Evolutionary conservation across 2,797 vertebrate species (phyloP), one percentile per base, ranked within the genome.

Genomic region (Pseudochirops cupreus): DNA sequence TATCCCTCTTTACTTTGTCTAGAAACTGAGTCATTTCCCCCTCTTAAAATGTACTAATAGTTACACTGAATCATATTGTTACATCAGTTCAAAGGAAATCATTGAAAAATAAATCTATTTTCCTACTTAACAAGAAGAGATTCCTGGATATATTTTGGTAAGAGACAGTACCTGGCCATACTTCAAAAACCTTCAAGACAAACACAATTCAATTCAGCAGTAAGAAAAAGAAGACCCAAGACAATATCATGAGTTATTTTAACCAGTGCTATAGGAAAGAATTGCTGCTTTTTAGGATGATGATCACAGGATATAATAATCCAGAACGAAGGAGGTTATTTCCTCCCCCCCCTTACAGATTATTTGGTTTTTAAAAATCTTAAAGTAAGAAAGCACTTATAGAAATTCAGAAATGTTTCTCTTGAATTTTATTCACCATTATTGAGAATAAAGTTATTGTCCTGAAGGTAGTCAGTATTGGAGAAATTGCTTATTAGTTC

Each of bases 321-420:
- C 46, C 39, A 87, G 39, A 87, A 50, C 6, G 7, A 82, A 46
- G n/a, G 9, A 82, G 18, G 6, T 46, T 46, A 82, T 82, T 74
- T 82, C 7, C 67, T 54, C 57, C 59, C 91, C 67, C 67, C 91
- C 39, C 46, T 46, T 46, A 58, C 0, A 89, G 16, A 87, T 55
- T 56, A 97, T 0, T 53, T 94, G 74, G 24, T 92, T 95, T 94
- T 95, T 18, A 56, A 96, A 97, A 93, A 91, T 91, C 93, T 10
- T 50, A 95, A 94, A 97, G 67, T n/a, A 93, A 56, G 31, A 29
- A 58, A 91, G 0, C 26, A 0, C 21, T 90, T 9, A 89, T 91
- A 95, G 54, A 96, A 94, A 96, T 31, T 56, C 9, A 87, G 21
- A 94, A 46, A 95, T 59, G 5, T 52, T 97, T 97, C 39, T 50